phyloP scores from a whole-genome alignment of 2,888 invertebrate genomes.

The Brachynemurus nebulosus region DNA sequence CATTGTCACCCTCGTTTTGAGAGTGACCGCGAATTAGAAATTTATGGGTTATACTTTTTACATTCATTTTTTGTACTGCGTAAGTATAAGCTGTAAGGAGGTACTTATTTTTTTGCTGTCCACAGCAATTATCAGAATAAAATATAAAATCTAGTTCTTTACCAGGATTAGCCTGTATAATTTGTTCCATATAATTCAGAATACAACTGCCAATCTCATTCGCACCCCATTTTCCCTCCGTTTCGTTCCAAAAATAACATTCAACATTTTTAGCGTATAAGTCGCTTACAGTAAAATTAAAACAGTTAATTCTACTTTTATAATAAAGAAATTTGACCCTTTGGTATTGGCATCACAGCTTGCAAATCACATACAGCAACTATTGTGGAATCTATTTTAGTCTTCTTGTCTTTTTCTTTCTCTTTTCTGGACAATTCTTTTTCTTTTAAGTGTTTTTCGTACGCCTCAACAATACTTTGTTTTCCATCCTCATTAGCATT shows the following conservation, averaged over 20 bases:
- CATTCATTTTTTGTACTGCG: conserved; percentile 11
- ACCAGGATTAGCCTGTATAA: conserved; percentile 10
- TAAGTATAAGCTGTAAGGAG: conserved; percentile 16
- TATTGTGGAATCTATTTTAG: not conserved
- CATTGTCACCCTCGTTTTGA: conserved; percentile 18
- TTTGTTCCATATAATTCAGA: conserved; percentile 14
- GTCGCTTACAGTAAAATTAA: not conserved
- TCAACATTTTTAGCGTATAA: not conserved
- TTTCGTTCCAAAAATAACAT: conserved; percentile 23
- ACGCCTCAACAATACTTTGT: conserved; percentile 10
- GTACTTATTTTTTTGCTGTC: conserved; percentile 21
- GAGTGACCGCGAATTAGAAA: conserved; percentile 17
- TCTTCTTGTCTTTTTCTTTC: conserved; percentile 1
- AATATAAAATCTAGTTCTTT: conserved; percentile 18
- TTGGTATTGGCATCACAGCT: conserved; percentile 1
- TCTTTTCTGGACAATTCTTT: not conserved
- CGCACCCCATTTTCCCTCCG: conserved; percentile 16
- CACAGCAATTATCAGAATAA: conserved; percentile 24
- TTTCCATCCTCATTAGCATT: conserved; percentile 15
- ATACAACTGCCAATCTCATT: conserved; percentile 19
- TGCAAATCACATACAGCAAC: not conserved
- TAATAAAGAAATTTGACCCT: not conserved
- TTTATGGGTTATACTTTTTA: conserved; percentile 16
- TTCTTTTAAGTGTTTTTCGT: conserved; percentile 1
- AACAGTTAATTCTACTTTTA: not conserved